Conservation (phyloP, 2,113 vertebrate genomes). For the Oncorhynchus nerka region DNA sequence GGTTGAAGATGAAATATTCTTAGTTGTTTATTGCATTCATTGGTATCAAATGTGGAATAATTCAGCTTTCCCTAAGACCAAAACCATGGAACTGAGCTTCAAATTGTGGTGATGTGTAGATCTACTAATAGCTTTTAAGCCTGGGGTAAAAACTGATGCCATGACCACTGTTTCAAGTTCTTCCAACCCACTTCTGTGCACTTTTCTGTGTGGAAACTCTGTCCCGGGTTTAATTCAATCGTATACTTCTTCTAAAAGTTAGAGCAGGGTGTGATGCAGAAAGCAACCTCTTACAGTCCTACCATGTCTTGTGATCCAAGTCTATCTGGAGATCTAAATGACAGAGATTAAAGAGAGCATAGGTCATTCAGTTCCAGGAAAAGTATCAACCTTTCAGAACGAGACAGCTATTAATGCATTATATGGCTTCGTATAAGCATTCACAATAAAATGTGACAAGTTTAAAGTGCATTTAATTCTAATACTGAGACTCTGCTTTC, state of each 20-base stretch:
- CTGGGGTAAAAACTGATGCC: conserved; percentile 23
- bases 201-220: conserved; percentile 35
- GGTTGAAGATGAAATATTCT: conserved; percentile 37
- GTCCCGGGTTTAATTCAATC: conserved; percentile 14
- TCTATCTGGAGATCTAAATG: too few relatives aligned
- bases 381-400: too few relatives aligned
- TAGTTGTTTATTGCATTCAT: conserved; percentile 51
- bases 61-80: conserved; percentile 40
- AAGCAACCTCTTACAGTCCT: background rate
- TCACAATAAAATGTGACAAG: too few relatives aligned
- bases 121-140: conserved; percentile 46
- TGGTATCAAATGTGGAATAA: conserved; percentile 28
- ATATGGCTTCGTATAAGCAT: too few relatives aligned
- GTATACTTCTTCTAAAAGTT: background rate
- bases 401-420: too few relatives aligned
- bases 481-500: too few relatives aligned
- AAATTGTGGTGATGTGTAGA: conserved; percentile 47
- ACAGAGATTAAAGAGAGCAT: too few relatives aligned
- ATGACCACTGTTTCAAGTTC: conserved; percentile 50
- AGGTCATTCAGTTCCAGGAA: too few relatives aligned
- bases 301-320: background rate
- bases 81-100: conserved; percentile 35
- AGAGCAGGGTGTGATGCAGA: background rate
- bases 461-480: too few relatives aligned
- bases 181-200: conserved; percentile 38